Base-by-base conservation (phyloP, 2,797 vertebrate genomes). In the Diglossa cyanea region DNA sequence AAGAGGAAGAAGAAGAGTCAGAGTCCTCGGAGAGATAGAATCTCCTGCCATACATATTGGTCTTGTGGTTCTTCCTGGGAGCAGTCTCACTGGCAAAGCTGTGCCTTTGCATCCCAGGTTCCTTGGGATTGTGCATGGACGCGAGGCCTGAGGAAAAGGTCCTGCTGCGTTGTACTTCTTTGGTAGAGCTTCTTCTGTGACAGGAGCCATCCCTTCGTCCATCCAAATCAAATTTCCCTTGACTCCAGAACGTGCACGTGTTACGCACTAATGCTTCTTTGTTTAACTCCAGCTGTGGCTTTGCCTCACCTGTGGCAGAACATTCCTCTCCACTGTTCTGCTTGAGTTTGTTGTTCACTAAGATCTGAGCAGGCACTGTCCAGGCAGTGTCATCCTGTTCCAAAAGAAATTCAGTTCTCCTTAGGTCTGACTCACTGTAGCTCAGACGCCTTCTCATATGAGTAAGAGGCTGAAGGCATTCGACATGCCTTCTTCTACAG, bases 351-450 rank as follows among this genome's bases (percentile, higher is more conserved):
- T 73, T 96, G 88, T 97, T 84, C 55, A 93, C 91, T 21, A 96
- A 30, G 63, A 96, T 95, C 87, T 93, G 96, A 44, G 97, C 88
- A 60, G 98, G 97, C 87, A 97, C 94, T 11, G 96, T 96, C 86
- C 98, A 98, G 1, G 97, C 98, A 8, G 98, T 97, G 13, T 98
- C 98, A 35, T 98, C 97, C 42, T 98, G 98, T 47, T 99, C 97
- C 60, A 96, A 67, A 44, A 97, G 90, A 31, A 96, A 92, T 42
- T 97, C 97, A 1, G 97, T 97, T 86, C 98, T 98, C 94, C 98
- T 97, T 88, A 99, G 98, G 74, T 98, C 98, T 19, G 99, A 98
- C 53, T 99, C 99, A 11, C 99, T 99, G 82, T 99, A 99, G 96
- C 99, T 99, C 66, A 99, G 97, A 48, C 95, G 98, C 83, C 98